phyloP scores from a whole-genome alignment of 2,888 invertebrate genomes.

The Hirtodrosophila alboralis region DNA sequence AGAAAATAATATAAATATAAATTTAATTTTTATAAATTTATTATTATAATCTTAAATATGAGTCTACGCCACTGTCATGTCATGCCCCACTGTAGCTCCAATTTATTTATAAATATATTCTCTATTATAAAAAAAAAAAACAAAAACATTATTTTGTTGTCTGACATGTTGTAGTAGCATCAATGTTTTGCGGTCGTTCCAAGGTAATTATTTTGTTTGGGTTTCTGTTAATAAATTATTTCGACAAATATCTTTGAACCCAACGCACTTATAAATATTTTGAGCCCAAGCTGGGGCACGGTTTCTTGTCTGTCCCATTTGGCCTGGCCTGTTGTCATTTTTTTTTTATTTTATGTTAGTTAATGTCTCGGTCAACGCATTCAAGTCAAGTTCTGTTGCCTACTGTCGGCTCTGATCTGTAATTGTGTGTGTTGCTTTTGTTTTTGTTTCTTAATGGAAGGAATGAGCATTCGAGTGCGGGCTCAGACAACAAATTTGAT shows the following conservation, averaged over 20 bases:
- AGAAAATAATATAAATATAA: too few species aligned
- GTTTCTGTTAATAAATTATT: conserved; percentile 31
- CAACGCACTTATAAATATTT: conserved; percentile 48
- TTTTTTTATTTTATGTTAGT: conserved; percentile 49
- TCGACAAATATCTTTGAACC: conserved; percentile 68
- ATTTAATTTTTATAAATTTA: too few species aligned
- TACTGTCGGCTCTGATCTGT: conserved; percentile 23
- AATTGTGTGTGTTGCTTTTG: conserved; percentile 27
- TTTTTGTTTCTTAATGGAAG: conserved; percentile 58
- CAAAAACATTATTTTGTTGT: conserved; percentile 36
- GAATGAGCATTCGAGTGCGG: conserved; percentile 51
- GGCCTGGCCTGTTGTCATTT: conserved; percentile 24
- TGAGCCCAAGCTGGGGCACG: conserved; percentile 31
- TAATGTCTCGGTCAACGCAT: conserved; percentile 78
- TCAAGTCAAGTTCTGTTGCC: conserved; percentile 74
- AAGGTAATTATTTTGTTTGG: conserved; percentile 66
- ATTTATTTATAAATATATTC: conserved; percentile 44
- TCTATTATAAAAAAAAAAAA: conserved; percentile 21
- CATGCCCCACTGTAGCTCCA: conserved; percentile 34
- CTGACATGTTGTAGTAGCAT: conserved; percentile 66
- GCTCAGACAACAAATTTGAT: conserved; percentile 30
- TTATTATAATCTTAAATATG: too few species aligned
- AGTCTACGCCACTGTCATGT: conserved; percentile 37
- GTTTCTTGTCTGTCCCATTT: conserved; percentile 15
- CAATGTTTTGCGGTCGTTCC: conserved; percentile 51